phyloP scores from a whole-genome alignment of 2,888 invertebrate species.

The Nysson spinosus region DNA sequence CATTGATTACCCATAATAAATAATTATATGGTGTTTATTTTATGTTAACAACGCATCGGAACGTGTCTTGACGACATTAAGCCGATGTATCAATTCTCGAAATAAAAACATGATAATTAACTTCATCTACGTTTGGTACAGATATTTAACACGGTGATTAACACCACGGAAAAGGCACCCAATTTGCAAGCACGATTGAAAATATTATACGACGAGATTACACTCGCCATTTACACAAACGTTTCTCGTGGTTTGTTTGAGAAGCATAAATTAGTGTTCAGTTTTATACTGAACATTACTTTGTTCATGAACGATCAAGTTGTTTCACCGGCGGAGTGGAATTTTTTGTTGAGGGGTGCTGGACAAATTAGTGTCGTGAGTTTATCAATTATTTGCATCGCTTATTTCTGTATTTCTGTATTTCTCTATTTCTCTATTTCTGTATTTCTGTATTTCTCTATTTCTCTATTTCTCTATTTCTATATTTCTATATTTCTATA shows the following conservation, averaged over 20 bases:
- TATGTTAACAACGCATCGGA: too few relatives aligned
- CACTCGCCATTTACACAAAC: slow-evolving; percentile 89
- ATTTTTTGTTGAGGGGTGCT: slow-evolving; percentile 87
- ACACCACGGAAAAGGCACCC: slow-evolving; percentile 84
- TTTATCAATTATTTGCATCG: too few relatives aligned
- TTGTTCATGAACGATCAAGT: slow-evolving; percentile 83
- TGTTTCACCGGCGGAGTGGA: slow-evolving; percentile 84
- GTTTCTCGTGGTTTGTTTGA: slow-evolving; percentile 95
- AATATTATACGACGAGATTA: slow-evolving; percentile 87
- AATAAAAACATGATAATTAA: background rate
- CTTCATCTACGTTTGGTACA: slow-evolving; percentile 67
- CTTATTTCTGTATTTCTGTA: too few relatives aligned
- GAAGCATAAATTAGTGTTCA: slow-evolving; percentile 92
- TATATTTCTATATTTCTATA: too few relatives aligned
- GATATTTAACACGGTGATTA: slow-evolving; percentile 90
- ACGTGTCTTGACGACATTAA: too few relatives aligned
- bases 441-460: too few relatives aligned
- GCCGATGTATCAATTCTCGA: too few relatives aligned
- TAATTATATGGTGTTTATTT: background rate
- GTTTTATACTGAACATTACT: slow-evolving; percentile 89
- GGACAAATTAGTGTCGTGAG: slow-evolving; percentile 78
- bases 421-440: too few relatives aligned
- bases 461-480: too few relatives aligned
- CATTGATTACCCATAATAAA: too few relatives aligned
- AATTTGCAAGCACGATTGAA: slow-evolving; percentile 84